Base-by-base conservation (phyloP, 2,113 vertebrate species). In the Perccottus glenii region DNA sequence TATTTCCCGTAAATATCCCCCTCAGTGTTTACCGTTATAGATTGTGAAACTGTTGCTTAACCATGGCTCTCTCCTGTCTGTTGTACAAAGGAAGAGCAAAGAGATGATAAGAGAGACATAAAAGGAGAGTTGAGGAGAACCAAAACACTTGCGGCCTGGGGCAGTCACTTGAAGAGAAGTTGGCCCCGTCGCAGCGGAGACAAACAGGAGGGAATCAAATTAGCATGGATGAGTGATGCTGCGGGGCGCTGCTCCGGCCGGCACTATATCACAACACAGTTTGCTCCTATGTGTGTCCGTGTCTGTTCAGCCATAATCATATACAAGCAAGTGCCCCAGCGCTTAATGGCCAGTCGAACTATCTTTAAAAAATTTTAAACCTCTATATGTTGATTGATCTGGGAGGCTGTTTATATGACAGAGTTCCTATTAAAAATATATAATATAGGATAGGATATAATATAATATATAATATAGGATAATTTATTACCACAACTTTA, bases 141-240 rank as follows among this genome's bases (percentile, higher is more conserved):
- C 45, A 15, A 19, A 66, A 58, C 61, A 36, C 46, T n/a, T n/a
- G n/a, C n/a, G n/a, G n/a, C n/a, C n/a, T n/a, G n/a, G n/a, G n/a
- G n/a, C n/a, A n/a, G n/a, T n/a, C n/a, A n/a, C n/a, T 59, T 64
- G 27, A 64, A 19, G 58, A 11, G 56, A 49, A 40, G 40, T 38
- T 56, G 66, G 72, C 51, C 35, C 47, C 4, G 6, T 38, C 27
- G 12, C 47, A 68, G 73, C 64, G 49, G 73, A 71, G 50, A 67
- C 53, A 75, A 70, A 66, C 49, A 60, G 35, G 57, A 64, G 53
- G 35, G 44, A 79, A 75, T 67, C 55, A 63, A 64, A 83, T 83
- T 70, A 72, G 66, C 42, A 50, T 63, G 72, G 60, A 74, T 15
- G 64, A 77, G 48, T 57, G 38, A 53, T 43, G 53, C 45, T 15